Base-by-base conservation (phyloP, 2,888 invertebrate genomes). In the Erebia palarica region DNA sequence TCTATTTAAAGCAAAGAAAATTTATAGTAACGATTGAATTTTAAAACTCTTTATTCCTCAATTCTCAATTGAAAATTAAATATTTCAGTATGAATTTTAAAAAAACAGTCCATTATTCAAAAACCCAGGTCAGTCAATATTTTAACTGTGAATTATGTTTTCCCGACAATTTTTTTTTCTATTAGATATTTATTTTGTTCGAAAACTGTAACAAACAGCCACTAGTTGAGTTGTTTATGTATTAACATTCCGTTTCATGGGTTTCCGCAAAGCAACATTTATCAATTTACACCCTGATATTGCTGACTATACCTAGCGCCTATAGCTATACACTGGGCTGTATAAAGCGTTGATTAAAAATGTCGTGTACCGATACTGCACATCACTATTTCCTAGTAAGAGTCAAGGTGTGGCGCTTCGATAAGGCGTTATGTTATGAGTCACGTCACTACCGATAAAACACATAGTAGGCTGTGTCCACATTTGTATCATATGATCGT, bases 401-500 rank as follows among this genome's bases (percentile, higher is more conserved):
- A 80, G 83, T 81, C 84, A 84, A 84, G 90, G 89, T 81, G 88
- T 84, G 90, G 84, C 86, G 76, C 76, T 79, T 79, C 83, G 83
- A 87, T 85, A 85, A 81, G 73, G 80, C 66, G 68, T 74, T 73
- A 74, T 77, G 75, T 74, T 73, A 75, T 77, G 76, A 75, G 72
- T 77, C 78, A 77, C 73, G 76, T 75, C 73, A 76, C 73, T 72
- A 73, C 70, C 65, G 70, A 74, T 73, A 69, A 72, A 72, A 73
- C 73, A 71, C 72, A 64, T 65, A 69, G 71, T 72, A 64, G 68
- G 47, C 47, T 47, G 47, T 47, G 13, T 47, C 47, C 47, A 47
- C 47, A 47, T 47, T 47, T 47, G 47, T 47, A 47, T 44, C 10
- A 21, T 21, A 44, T 10, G 44, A 44, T 47, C 11, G 47, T 47